Base-by-base conservation (phyloP, 2,888 invertebrate species). In the Dilophus febrilis region DNA sequence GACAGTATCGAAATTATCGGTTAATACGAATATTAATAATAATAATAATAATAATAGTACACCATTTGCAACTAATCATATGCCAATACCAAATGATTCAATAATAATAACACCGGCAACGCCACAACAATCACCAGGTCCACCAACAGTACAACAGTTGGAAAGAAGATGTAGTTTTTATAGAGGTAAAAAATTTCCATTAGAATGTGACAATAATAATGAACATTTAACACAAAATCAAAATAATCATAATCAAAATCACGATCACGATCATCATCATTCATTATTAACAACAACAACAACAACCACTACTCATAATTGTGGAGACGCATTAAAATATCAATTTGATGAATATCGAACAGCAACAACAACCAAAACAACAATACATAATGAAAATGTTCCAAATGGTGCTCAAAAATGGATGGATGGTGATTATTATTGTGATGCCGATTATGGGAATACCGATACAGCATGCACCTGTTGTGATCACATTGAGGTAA, bases 401-500 rank as follows among this genome's bases (percentile, higher is more conserved):
- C 49, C 55, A 42, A 55, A 54, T 37, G 49, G 49, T 19, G 47
- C 46, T 8, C 56, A 58, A 42, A 62, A 61, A 46, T 55, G 53
- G 50, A 55, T 56, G 43, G 45, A 57, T 31, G 56, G 58, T 44
- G 61, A 59, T 43, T 63, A 59, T 48, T 62, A 59, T 48, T 62
- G 59, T 47, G 63, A 63, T 50, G 56, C 60, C 11, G 46, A 44
- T 13, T 42, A 43, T 34, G 38, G 39, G 29, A 30, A 40, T 26
- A 12, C 41, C 48, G 62, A 59, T 41, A n/a, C n/a, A n/a, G 57
- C 61, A 46, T 63, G 62, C 50, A 50, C 60, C 40, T 63, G n/a
- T n/a, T n/a, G 62, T 48, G 63, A 63, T 44, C 63, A 62, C 44
- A 55, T 60, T 47, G 63, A 63, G 63, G 63, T 63, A 61, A 45